Evolutionary conservation across 2,888 invertebrate genomes (phyloP).

Genomic region (Erannis defoliaria): DNA sequence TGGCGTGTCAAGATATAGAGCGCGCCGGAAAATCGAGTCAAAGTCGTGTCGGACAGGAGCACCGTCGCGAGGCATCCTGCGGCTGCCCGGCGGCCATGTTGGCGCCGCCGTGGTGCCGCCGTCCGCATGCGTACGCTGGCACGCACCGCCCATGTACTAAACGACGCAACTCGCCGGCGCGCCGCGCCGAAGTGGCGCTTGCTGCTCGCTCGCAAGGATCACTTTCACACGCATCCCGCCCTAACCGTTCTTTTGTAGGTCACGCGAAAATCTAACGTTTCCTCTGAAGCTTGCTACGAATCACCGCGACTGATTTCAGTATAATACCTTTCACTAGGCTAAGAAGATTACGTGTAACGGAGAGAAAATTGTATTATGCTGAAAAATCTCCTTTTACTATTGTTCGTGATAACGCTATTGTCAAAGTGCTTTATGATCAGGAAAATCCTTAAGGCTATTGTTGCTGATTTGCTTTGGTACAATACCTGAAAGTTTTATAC

Average conservation of each 20-base stretch:
- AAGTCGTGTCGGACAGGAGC: constrained; percentile 78
- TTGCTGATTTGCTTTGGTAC: constrained; percentile 30
- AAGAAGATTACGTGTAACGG: constrained; percentile 54
- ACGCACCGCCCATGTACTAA: constrained; percentile 73
- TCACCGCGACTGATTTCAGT: constrained; percentile 76
- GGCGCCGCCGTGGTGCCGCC: constrained; percentile 85
- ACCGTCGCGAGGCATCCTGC: constrained; percentile 81
- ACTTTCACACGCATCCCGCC: constrained; percentile 56
- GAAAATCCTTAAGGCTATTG: constrained; percentile 34
- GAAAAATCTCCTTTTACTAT: constrained; percentile 45
- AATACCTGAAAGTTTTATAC: constrained; percentile 11
- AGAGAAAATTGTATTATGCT: constrained; percentile 52
- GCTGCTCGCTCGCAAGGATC: constrained; percentile 60
- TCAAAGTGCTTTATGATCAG: constrained; percentile 40
- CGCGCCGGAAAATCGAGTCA: constrained; percentile 74
- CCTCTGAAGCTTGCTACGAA: constrained; percentile 79
- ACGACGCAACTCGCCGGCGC: constrained; percentile 70
- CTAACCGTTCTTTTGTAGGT: constrained; percentile 79
- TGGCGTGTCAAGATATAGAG: constrained; percentile 74
- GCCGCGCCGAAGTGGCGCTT: constrained; percentile 63
- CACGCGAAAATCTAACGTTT: constrained; percentile 73
- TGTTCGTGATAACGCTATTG: constrained; percentile 43
- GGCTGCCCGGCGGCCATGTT: constrained; percentile 86
- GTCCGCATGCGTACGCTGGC: constrained; percentile 85
- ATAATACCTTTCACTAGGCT: constrained; percentile 64